phyloP scores from a whole-genome alignment of 2,888 invertebrate species.

The Philopedon plagiatum region DNA sequence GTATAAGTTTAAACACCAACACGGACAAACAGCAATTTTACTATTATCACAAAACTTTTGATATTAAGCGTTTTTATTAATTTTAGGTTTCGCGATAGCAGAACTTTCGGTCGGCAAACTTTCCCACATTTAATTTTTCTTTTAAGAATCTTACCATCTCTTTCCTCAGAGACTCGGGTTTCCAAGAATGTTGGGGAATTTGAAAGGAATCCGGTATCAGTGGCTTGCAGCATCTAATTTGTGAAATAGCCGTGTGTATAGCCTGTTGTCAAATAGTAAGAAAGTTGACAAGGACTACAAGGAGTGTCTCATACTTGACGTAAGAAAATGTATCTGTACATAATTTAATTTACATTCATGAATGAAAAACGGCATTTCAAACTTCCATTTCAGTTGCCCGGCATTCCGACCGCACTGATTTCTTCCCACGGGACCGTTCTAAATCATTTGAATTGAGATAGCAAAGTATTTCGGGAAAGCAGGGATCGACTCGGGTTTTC shows the following conservation, averaged over 20 bases:
- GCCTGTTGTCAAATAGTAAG: no score
- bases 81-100: slow-evolving; percentile 10
- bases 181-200: neutral
- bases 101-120: neutral
- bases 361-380: neutral
- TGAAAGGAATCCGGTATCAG: neutral
- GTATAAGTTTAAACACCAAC: neutral
- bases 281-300: neutral
- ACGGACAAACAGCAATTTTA: neutral
- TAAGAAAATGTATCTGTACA: no score
- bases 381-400: neutral
- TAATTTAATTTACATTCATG: no score
- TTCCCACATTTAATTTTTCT: slow-evolving; percentile 13
- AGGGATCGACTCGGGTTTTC: slow-evolving; percentile 41
- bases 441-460: slow-evolving; percentile 40
- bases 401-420: slow-evolving; percentile 11
- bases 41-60: slow-evolving; percentile 5
- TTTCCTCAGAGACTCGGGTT: neutral
- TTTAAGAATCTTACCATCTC: neutral
- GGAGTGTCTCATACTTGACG: neutral
- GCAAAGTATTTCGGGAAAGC: slow-evolving; percentile 30
- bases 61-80: slow-evolving; percentile 6
- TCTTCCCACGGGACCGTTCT: slow-evolving; percentile 34
- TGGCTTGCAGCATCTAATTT: neutral
- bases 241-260: neutral